A percentile compares a stretch with the other conserved stretches of the same genome.
These are phyloP conservation scores for Tachycineta bicolor DNA, from an alignment of 2,113 vertebrate species.

Conservation along the genomic window DNA sequence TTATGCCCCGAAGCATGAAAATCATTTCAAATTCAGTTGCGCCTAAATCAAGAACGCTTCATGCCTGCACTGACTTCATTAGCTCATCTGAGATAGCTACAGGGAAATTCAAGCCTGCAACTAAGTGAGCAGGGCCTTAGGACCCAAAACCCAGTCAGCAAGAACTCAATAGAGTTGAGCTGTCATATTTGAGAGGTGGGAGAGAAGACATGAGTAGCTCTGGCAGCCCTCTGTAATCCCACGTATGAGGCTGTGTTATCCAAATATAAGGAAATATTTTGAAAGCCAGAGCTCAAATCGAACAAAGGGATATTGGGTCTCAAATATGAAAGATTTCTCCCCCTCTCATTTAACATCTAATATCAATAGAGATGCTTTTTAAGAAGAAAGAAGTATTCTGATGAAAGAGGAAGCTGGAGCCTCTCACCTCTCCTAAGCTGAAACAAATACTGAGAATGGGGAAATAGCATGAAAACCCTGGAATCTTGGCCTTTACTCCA, in stretches of 20 bases:
- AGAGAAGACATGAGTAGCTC: neutral
- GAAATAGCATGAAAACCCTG: neutral
- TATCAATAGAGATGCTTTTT: neutral
- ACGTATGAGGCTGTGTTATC: neutral
- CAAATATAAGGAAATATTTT: neutral
- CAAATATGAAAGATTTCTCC: neutral
- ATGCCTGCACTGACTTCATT: neutral
- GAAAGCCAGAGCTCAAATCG: neutral
- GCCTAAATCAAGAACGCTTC: constrained; percentile 1
- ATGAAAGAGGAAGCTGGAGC: neutral
- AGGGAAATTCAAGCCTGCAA: constrained; percentile 1
- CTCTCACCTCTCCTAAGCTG: neutral
- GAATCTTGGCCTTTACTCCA: neutral
- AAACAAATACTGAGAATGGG: neutral
- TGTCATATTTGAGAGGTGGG: neutral
- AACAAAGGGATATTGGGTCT: neutral
- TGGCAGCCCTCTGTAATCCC: neutral
- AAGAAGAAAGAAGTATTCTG: neutral
- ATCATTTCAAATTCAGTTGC: constrained; percentile 15
- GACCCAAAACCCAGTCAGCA: constrained; percentile 26
- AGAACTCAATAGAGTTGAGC: neutral
- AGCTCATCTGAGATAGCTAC: constrained; percentile 1
- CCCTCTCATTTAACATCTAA: neutral
- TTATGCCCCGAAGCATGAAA: neutral
- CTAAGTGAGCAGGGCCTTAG: constrained; percentile 7